Conservation (phyloP, 1,140 invertebrate genomes). For the Ips typographus region DNA sequence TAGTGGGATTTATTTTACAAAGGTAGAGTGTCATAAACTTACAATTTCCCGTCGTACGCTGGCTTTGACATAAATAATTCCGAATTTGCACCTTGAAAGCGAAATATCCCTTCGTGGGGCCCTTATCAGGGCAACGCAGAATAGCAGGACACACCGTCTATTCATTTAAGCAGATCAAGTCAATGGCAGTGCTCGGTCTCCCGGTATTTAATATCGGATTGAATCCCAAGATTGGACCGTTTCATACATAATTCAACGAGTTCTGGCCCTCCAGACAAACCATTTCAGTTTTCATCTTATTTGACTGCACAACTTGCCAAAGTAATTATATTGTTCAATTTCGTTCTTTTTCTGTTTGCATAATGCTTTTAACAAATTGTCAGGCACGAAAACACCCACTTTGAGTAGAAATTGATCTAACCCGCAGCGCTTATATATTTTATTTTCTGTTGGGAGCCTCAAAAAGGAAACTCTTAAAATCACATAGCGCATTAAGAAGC, state of each 20-base stretch:
- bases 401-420: background rate
- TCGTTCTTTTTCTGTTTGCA: constrained; percentile 2
- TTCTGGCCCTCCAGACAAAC: constrained; percentile 1
- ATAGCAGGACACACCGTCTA: constrained; percentile 16
- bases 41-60: constrained; percentile 4
- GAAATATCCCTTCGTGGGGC: constrained; percentile 15
- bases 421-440: constrained; percentile 4
- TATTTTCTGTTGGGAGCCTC: constrained; percentile 1
- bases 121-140: constrained; percentile 21
- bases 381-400: background rate
- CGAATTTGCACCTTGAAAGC: constrained; percentile 26
- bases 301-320: constrained; percentile 1
- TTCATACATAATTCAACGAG: constrained; percentile 27
- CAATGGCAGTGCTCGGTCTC: constrained; percentile 13
- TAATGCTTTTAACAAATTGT: background rate
- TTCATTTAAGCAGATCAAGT: constrained; percentile 26
- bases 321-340: background rate
- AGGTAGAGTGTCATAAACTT: background rate
- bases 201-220: constrained; percentile 30
- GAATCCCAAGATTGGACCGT: constrained; percentile 24
- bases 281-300: constrained; percentile 24
- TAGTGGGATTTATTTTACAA: no score
- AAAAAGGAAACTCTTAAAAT: constrained; percentile 18
- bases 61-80: constrained; percentile 11
- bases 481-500: constrained; percentile 8